Evolutionary conservation across 2,797 vertebrate genomes (phyloP).

Genomic region (Girardinus metallicus): DNA sequence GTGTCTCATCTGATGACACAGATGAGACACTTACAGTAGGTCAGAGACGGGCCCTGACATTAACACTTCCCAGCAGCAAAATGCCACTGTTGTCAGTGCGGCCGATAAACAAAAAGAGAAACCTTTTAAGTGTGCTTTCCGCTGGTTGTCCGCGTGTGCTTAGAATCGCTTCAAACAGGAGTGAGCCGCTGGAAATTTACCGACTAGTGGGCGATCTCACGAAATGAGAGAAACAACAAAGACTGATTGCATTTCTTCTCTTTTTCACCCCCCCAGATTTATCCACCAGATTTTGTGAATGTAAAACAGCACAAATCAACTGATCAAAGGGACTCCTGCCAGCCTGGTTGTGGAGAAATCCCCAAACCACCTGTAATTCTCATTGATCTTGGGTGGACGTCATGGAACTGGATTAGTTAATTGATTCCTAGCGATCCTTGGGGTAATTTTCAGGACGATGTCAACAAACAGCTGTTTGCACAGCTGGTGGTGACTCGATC

Average conservation of each 20-base stretch:
- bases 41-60: constrained; percentile 51
- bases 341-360: constrained; percentile 24
- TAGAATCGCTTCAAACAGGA: constrained; percentile 7
- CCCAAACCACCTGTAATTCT: constrained; percentile 42
- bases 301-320: background rate
- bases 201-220: background rate
- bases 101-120: background rate
- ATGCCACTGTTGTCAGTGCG: constrained; percentile 23
- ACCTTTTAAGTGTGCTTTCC: constrained; percentile 2
- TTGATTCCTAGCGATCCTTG: constrained; percentile 54
- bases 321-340: background rate
- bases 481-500: constrained; percentile 14
- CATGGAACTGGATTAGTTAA: constrained; percentile 59
- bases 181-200: background rate
- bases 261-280: background rate
- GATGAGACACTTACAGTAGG: constrained; percentile 42
- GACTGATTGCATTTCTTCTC: constrained; percentile 6
- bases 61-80: constrained; percentile 55
- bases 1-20: constrained; percentile 28
- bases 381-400: constrained; percentile 60
- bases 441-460: constrained; percentile 54
- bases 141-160: background rate
- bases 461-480: constrained; percentile 47
- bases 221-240: constrained; percentile 2
- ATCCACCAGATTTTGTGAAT: background rate